Evolutionary conservation across 2,797 vertebrate genomes (phyloP).

Genomic region (Ficedula albicollis): DNA sequence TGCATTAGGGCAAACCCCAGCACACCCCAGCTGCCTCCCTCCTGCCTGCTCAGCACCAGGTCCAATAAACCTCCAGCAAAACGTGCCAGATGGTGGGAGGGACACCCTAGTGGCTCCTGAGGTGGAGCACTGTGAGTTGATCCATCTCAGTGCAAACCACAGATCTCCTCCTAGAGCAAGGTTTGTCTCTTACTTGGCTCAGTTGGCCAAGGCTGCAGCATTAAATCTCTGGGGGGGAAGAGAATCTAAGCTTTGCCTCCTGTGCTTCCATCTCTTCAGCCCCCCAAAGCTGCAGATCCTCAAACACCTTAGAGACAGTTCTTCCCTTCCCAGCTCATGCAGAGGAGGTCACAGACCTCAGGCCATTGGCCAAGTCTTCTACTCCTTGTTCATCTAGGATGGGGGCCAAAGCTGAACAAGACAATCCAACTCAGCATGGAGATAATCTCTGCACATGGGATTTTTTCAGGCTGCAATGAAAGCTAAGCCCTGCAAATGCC

Average conservation of each 20-base stretch:
- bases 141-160: neutral
- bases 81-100: neutral
- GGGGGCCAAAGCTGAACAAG: slow-evolving; percentile 67
- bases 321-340: slow-evolving; percentile 30
- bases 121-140: neutral
- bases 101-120: neutral
- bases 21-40: neutral
- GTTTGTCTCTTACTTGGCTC: neutral
- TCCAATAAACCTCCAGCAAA: neutral
- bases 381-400: slow-evolving; percentile 65
- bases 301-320: slow-evolving; percentile 15
- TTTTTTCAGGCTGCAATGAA: slow-evolving; percentile 63
- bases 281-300: neutral
- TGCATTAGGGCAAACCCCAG: neutral
- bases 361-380: slow-evolving; percentile 65
- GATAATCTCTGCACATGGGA: slow-evolving; percentile 52
- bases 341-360: slow-evolving; percentile 57
- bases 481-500: slow-evolving; percentile 68
- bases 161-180: neutral
- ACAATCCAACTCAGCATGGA: slow-evolving; percentile 60
- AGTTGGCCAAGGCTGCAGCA: neutral
- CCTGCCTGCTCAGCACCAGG: neutral
- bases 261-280: neutral
- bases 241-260: neutral
- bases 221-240: neutral